These are phyloP conservation scores for Bradynema listronoti DNA, from an alignment of 1,140 invertebrate genomes.

Conservation along the genomic window DNA sequence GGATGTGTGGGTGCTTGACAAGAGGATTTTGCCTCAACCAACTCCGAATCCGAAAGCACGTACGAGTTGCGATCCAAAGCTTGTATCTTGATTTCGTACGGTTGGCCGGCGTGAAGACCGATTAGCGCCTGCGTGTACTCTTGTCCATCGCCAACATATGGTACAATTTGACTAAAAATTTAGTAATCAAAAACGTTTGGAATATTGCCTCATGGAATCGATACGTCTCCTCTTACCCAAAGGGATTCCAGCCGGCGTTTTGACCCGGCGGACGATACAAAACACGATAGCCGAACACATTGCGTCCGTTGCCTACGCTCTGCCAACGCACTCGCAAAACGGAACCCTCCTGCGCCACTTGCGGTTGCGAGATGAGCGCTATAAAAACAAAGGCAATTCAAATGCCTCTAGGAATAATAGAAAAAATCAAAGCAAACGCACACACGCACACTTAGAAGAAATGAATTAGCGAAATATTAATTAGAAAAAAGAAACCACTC, in stretches of 20 bases:
- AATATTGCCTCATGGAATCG: constrained; percentile 1
- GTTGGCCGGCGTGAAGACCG: constrained; percentile 43
- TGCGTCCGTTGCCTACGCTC: constrained; percentile 50
- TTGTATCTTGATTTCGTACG: constrained; percentile 53
- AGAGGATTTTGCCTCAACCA: constrained; percentile 40
- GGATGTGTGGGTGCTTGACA: constrained; percentile 50
- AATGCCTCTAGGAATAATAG: constrained; percentile 1
- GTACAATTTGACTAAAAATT: constrained; percentile 51
- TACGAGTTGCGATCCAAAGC: constrained; percentile 57
- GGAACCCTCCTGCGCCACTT: constrained; percentile 28
- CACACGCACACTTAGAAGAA: background rate
- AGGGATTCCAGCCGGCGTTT: constrained; percentile 53
- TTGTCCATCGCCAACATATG: constrained; percentile 55
- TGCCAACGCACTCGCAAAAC: constrained; percentile 48
- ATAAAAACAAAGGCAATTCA: constrained; percentile 23
- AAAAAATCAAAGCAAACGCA: background rate
- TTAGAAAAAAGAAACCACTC: too few species aligned
- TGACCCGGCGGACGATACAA: constrained; percentile 42
- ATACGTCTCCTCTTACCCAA: constrained; percentile 44
- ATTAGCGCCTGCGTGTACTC: constrained; percentile 49
- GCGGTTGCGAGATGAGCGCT: constrained; percentile 52
- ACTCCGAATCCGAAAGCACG: constrained; percentile 51
- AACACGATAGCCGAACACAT: constrained; percentile 54
- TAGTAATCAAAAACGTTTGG: constrained; percentile 11
- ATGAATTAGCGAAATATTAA: too few species aligned